These are phyloP conservation scores for Mythimna loreyi DNA, from an alignment of 2,888 invertebrate genomes.

Conservation along the genomic window DNA sequence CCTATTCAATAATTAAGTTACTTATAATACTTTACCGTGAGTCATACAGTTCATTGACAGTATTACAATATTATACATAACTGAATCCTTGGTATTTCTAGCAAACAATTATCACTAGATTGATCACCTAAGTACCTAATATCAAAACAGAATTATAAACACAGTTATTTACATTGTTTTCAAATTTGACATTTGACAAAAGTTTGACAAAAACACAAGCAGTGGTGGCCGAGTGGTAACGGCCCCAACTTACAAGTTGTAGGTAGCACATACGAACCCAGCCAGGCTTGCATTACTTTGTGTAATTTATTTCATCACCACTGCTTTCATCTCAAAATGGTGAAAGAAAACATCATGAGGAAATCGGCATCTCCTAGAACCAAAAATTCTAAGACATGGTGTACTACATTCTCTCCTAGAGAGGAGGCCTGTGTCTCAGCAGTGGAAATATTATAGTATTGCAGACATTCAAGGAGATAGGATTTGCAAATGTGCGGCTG, in stretches of 20 bases:
- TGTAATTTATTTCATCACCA: too few species aligned
- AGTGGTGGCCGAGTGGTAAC: too few species aligned
- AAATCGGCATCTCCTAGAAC: too few species aligned
- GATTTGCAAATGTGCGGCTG: neutral
- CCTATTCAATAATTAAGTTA: slow-evolving; percentile 51
- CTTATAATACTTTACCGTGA: slow-evolving; percentile 41
- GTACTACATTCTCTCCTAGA: too few species aligned
- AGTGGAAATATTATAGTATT: neutral
- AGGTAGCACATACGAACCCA: too few species aligned
- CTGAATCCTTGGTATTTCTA: neutral
- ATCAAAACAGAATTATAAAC: slow-evolving; percentile 5
- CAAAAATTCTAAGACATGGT: too few species aligned
- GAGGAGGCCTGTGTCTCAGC: too few species aligned
- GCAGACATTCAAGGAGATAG: neutral
- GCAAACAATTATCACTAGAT: neutral
- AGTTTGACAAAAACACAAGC: too few species aligned
- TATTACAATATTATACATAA: slow-evolving; percentile 14
- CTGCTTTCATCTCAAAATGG: too few species aligned
- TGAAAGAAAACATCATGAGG: too few species aligned
- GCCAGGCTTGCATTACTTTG: too few species aligned
- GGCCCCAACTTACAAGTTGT: too few species aligned
- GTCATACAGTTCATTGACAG: slow-evolving; percentile 66
- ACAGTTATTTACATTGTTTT: slow-evolving; percentile 6
- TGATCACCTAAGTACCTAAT: slow-evolving; percentile 10
- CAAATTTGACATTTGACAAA: slow-evolving; percentile 5